Evolutionary conservation across 2,888 invertebrate genomes (phyloP).

Genomic region (Drosophila affinis): DNA sequence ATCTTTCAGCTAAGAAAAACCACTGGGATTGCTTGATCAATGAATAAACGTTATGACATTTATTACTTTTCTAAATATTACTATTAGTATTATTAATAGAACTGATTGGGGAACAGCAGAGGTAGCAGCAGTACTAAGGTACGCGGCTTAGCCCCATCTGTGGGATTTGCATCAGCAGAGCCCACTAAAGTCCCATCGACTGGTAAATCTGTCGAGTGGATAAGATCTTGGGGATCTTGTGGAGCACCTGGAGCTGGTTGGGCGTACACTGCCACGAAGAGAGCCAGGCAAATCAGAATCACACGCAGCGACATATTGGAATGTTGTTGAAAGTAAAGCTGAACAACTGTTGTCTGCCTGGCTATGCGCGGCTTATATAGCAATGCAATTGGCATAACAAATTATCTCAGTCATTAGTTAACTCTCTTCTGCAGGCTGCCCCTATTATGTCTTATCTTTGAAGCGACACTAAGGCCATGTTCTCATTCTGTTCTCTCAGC

Average conservation of each 20-base stretch:
- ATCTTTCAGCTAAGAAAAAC: too few species aligned
- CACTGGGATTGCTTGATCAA: conserved; percentile 40
- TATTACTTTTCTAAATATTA: not conserved
- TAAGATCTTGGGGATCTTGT: conserved; percentile 8
- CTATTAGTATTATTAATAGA: conserved; percentile 2
- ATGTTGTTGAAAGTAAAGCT: conserved; percentile 15
- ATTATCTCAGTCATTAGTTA: conserved; percentile 55
- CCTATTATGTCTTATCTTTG: not conserved
- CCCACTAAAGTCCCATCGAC: conserved; percentile 11
- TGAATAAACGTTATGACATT: conserved; percentile 23
- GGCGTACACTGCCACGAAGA: conserved; percentile 42
- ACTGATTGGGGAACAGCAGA: conserved; percentile 46
- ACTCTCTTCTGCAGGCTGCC: not conserved
- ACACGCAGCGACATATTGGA: conserved; percentile 53
- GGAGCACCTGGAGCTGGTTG: conserved; percentile 44
- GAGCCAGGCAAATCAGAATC: conserved; percentile 44
- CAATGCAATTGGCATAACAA: conserved; percentile 33
- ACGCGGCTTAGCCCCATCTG: conserved; percentile 29
- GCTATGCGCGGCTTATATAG: conserved; percentile 16
- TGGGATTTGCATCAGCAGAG: not conserved
- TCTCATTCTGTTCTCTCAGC: too few species aligned
- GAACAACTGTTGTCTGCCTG: conserved; percentile 25
- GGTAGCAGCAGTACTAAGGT: conserved; percentile 56
- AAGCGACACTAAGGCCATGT: not conserved
- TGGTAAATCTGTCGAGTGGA: conserved; percentile 21